Percentiles rank a stretch among this genome's conserved stretches.
These are phyloP conservation scores for Metacarcinus magister DNA, from an alignment of 2,888 invertebrate genomes.

Conservation along the genomic window DNA sequence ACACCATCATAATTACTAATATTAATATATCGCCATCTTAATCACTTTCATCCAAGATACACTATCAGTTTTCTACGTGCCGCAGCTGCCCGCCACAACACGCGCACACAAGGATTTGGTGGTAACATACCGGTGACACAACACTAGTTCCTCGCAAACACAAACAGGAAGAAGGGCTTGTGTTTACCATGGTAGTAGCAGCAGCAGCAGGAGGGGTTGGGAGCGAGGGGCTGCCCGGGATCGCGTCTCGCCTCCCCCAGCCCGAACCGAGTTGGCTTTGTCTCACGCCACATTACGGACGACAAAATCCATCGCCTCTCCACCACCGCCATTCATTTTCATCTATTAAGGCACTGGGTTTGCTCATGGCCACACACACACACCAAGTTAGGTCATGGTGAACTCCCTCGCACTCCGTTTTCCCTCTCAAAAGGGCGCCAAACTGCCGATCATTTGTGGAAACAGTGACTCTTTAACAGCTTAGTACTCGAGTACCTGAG, in stretches of 20 bases:
- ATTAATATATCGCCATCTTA: background rate
- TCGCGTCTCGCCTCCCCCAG: conserved; percentile 63
- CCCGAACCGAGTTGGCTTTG: conserved; percentile 67
- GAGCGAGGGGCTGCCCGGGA: conserved; percentile 54
- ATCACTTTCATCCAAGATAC: conserved; percentile 16
- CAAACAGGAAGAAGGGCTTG: conserved; percentile 15
- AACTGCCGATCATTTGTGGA: conserved; percentile 69
- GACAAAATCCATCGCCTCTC: conserved; percentile 58
- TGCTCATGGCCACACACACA: conserved; percentile 45
- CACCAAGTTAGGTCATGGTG: conserved; percentile 65
- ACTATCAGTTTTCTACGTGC: background rate
- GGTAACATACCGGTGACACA: background rate
- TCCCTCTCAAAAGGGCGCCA: conserved; percentile 67
- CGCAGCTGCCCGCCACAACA: background rate
- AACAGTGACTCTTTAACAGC: conserved; percentile 67
- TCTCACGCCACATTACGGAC: conserved; percentile 70
- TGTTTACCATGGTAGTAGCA: conserved; percentile 67
- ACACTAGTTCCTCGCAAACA: background rate
- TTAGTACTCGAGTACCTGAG: conserved; percentile 73
- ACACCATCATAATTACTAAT: background rate
- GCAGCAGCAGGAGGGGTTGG: conserved; percentile 26
- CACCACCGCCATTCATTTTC: conserved; percentile 67
- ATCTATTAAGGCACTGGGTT: conserved; percentile 64
- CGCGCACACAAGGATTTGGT: background rate
- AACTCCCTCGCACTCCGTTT: conserved; percentile 52